Percentiles rank a stretch among this genome's conserved stretches.
phyloP scores from a whole-genome alignment of 1,140 invertebrate genomes.

The Amphibalanus amphitrite region DNA sequence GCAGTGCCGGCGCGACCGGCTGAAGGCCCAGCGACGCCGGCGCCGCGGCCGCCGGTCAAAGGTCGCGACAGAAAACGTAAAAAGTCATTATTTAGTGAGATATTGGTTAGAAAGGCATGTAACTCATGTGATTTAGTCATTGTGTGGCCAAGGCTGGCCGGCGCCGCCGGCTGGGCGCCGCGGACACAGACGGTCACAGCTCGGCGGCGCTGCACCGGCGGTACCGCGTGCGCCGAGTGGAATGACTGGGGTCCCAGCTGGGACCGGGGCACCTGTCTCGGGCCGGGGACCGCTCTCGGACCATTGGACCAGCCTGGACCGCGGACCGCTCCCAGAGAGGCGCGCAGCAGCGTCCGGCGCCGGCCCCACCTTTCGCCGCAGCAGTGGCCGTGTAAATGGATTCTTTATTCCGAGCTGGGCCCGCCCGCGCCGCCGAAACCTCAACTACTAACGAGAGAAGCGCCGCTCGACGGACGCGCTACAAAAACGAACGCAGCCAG shows the following conservation, averaged over 20 bases:
- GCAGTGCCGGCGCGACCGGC: not conserved
- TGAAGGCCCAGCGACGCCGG: not conserved
- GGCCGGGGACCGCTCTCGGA: too few relatives aligned
- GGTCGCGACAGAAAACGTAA: not conserved
- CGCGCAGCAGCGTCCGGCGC: too few relatives aligned
- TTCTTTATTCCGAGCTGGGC: not conserved
- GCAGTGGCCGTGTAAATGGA: not conserved
- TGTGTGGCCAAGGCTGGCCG: not conserved
- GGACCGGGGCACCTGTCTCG: too few relatives aligned
- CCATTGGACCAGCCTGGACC: too few relatives aligned
- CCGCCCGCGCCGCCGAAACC: not conserved
- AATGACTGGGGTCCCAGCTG: too few relatives aligned
- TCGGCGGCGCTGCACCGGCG: too few relatives aligned
- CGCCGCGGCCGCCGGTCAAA: not conserved
- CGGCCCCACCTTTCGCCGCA: too few relatives aligned
- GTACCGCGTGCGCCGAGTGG: too few relatives aligned
- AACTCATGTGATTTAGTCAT: not conserved
- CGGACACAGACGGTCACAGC: too few relatives aligned
- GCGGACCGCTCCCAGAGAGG: too few relatives aligned
- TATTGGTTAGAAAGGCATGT: constrained; percentile 1
- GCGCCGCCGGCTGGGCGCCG: not conserved
- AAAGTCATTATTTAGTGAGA: constrained; percentile 1
- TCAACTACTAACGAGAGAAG: not conserved
- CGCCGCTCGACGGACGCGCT: not conserved
- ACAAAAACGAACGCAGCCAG: not conserved